Evolutionary conservation across 1,140 invertebrate species (phyloP).

Genomic region (Listronotus bonariensis): DNA sequence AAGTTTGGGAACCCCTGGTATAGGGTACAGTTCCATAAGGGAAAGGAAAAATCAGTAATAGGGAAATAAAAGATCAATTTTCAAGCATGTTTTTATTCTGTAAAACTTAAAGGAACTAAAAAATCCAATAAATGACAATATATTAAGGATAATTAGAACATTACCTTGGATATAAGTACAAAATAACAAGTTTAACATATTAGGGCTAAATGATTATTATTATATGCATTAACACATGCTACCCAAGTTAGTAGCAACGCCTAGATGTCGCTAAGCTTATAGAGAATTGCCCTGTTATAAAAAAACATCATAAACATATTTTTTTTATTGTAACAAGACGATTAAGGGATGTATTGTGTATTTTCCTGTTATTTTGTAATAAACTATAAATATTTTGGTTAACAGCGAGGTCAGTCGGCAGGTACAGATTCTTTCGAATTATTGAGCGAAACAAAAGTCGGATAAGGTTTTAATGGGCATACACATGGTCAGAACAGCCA

Average conservation of each 20-base stretch:
- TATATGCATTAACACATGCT: conserved; percentile 25
- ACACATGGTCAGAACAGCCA: too few species aligned
- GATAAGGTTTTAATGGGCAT: too few species aligned
- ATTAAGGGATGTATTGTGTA: conserved; percentile 3
- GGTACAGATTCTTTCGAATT: conserved; percentile 39
- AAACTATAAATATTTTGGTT: conserved; percentile 38
- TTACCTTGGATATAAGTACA: conserved; percentile 47
- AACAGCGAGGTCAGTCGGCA: conserved; percentile 51
- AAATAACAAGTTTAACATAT: conserved; percentile 40
- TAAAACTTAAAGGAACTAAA: conserved; percentile 52
- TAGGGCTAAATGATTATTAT: conserved; percentile 31
- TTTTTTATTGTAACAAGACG: conserved; percentile 10
- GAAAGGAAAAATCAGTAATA: too few species aligned
- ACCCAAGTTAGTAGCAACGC: conserved; percentile 14
- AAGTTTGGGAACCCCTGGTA: too few species aligned
- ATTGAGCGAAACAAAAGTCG: conserved; percentile 23
- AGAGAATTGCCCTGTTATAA: conserved; percentile 55
- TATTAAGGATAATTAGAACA: conserved; percentile 35
- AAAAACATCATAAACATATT: conserved; percentile 6
- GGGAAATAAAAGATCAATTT: conserved; percentile 16
- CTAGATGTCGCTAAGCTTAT: conserved; percentile 51
- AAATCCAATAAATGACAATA: conserved; percentile 43
- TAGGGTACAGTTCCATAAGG: too few species aligned
- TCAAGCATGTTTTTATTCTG: conserved; percentile 42
- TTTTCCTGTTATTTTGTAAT: conserved; percentile 37